Evolutionary conservation across 2,113 vertebrate genomes (phyloP).

Genomic region (Lynx canadensis): DNA sequence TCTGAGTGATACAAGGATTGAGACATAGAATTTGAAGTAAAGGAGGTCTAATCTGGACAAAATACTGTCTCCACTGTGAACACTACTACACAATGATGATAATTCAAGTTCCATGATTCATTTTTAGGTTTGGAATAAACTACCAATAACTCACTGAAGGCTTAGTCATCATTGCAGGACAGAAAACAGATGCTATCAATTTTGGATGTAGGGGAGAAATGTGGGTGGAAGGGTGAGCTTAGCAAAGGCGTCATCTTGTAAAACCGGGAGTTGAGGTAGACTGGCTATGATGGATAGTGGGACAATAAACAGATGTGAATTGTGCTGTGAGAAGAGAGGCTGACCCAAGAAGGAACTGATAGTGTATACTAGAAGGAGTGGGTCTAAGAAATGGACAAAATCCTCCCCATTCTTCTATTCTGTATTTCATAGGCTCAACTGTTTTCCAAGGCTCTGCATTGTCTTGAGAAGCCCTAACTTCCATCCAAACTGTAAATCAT

Average conservation of each 20-base stretch:
- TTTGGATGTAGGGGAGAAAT: background rate
- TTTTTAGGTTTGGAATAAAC: background rate
- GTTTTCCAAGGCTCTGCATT: background rate
- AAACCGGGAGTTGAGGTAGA: background rate
- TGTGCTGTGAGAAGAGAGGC: background rate
- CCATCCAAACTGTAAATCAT: background rate
- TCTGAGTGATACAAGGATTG: background rate
- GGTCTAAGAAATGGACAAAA: background rate
- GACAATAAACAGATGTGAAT: background rate
- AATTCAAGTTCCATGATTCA: background rate
- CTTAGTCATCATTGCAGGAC: background rate
- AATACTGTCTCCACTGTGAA: background rate
- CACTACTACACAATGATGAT: background rate
- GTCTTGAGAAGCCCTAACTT: background rate
- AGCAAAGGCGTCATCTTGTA: background rate
- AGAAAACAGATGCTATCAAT: background rate
- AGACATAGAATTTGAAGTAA: background rate
- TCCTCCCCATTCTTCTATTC: background rate
- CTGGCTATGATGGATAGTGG: background rate
- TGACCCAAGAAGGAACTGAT: fast-evolving
- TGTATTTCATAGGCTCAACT: background rate
- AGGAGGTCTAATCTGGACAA: background rate
- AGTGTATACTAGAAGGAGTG: background rate
- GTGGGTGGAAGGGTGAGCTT: background rate
- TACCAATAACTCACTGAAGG: background rate